phyloP scores from a whole-genome alignment of 1,140 invertebrate species.

The Ephestia elutella region DNA sequence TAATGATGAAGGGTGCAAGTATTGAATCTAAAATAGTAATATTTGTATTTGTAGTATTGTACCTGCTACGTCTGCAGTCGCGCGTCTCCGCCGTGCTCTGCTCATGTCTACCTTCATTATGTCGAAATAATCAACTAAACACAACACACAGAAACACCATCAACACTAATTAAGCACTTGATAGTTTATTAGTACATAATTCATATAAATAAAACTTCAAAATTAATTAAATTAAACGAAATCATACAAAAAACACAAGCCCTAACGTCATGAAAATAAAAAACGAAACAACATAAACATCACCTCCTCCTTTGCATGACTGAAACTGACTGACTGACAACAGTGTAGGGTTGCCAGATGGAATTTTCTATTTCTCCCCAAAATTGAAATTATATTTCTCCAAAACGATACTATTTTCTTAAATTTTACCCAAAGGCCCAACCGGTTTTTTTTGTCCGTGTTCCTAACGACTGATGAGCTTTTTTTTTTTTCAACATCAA shows the following conservation, averaged over 20 bases:
- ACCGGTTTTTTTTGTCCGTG: too few relatives aligned
- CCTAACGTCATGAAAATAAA: conserved; percentile 51
- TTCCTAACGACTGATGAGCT: too few relatives aligned
- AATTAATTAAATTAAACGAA: conserved; percentile 40
- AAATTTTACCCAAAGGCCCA: too few relatives aligned
- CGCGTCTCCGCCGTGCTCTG: conserved; percentile 51
- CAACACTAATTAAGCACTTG: conserved; percentile 30
- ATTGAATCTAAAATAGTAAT: neutral
- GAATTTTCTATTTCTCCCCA: too few relatives aligned
- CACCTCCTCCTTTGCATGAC: conserved; percentile 40
- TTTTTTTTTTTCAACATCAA: too few relatives aligned
- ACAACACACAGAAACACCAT: conserved; percentile 37
- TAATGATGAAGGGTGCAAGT: too few relatives aligned
- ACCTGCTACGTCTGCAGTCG: conserved; percentile 49
- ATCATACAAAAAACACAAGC: conserved; percentile 43
- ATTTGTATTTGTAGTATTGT: neutral
- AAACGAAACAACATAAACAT: conserved; percentile 36
- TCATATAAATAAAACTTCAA: conserved; percentile 26
- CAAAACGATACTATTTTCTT: too few relatives aligned
- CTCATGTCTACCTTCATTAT: conserved; percentile 59
- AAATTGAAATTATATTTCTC: too few relatives aligned
- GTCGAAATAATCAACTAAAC: conserved; percentile 55
- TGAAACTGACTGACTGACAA: conserved; percentile 28
- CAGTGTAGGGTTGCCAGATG: conserved; percentile 4
- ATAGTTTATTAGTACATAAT: conserved; percentile 41